Evolutionary conservation across 2,113 vertebrate genomes (phyloP).

Genomic region (Nannospalax galili): DNA sequence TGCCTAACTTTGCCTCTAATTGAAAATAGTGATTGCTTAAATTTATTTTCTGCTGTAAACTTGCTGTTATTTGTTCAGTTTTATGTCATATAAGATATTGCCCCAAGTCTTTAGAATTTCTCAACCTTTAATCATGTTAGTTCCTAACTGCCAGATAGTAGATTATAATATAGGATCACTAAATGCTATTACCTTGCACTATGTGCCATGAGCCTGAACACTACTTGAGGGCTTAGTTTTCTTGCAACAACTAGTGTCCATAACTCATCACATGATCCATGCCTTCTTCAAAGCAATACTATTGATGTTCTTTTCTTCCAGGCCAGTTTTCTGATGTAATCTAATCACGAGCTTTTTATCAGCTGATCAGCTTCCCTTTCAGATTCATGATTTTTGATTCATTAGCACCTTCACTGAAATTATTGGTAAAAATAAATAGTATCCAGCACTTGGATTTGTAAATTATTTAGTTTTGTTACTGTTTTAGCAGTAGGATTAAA

Average conservation of each 20-base stretch:
- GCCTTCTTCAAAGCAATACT: neutral
- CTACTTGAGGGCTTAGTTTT: neutral
- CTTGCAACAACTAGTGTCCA: neutral
- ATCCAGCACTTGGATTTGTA: neutral
- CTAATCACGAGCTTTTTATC: neutral
- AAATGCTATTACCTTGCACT: neutral
- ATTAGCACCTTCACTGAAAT: neutral
- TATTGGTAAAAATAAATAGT: neutral
- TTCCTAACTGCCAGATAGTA: neutral
- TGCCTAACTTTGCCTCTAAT: neutral
- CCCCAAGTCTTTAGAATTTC: conserved; percentile 8
- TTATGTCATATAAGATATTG: neutral
- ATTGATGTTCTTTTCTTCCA: neutral
- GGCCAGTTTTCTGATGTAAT: neutral
- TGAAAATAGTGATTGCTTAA: neutral
- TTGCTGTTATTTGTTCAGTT: neutral
- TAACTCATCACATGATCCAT: neutral
- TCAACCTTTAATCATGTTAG: conserved; percentile 39
- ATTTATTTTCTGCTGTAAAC: conserved; percentile 48
- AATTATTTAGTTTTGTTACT: neutral
- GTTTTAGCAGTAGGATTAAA: neutral
- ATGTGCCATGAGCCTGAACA: neutral
- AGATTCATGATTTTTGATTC: neutral
- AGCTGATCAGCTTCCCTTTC: neutral
- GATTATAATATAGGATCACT: neutral